Conservation (phyloP, 2,888 invertebrate species). For the Taphrorychus bicolor region DNA sequence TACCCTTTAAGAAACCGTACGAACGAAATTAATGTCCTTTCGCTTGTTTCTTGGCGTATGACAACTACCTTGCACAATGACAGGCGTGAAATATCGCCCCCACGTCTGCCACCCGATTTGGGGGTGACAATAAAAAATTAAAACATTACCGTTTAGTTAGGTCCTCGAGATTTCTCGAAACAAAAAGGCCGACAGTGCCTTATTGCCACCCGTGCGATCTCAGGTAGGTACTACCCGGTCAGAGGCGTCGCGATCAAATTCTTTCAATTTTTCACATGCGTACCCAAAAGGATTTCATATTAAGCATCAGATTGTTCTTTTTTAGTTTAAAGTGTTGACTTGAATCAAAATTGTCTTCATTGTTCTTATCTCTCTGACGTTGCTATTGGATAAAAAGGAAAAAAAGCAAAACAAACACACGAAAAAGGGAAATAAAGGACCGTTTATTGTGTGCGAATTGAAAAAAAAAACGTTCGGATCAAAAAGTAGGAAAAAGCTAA, state of each 20-base stretch:
- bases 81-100: conserved; percentile 36
- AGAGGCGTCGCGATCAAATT: background rate
- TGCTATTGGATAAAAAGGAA: too few species aligned
- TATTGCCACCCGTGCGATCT: conserved; percentile 28
- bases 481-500: too few species aligned
- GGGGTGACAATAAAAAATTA: conserved; percentile 41
- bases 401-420: too few species aligned
- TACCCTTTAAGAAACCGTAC: too few species aligned
- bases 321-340: too few species aligned
- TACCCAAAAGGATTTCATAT: background rate
- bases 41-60: conserved; percentile 10
- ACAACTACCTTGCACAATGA: conserved; percentile 22
- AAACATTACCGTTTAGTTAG: conserved; percentile 36
- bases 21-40: conserved; percentile 12
- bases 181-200: conserved; percentile 26
- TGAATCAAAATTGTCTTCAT: too few species aligned
- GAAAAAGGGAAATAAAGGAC: too few species aligned
- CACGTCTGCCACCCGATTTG: conserved; percentile 27
- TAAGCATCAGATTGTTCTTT: too few species aligned
- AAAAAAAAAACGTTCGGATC: too few species aligned
- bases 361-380: too few species aligned
- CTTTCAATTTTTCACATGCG: background rate
- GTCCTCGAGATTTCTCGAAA: conserved; percentile 20
- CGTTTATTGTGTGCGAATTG: too few species aligned
- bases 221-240: conserved; percentile 10